A percentile compares a stretch with the other conserved stretches of the same genome.
phyloP scores from a whole-genome alignment of 35 echinoderm and acorn worm species.

The Chiridota heheva region DNA sequence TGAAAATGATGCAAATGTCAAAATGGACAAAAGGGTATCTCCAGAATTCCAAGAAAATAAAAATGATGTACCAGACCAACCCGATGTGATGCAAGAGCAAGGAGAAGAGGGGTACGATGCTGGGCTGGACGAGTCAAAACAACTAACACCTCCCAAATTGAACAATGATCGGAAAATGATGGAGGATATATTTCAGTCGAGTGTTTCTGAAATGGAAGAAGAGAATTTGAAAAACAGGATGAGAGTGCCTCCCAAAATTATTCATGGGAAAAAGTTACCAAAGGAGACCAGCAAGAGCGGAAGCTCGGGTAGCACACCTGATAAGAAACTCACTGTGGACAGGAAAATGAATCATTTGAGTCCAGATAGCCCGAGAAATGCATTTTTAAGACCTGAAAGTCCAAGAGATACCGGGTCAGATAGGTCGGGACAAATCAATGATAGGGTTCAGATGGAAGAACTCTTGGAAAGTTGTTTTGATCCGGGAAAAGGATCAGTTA shows the following conservation, averaged over 20 bases:
- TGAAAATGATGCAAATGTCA: too few relatives aligned
- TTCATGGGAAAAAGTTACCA: background rate
- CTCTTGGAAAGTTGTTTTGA: too few relatives aligned
- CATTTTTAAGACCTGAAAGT: background rate
- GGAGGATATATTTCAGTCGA: conserved; percentile 69
- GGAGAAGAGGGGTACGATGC: too few relatives aligned
- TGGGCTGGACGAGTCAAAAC: too few relatives aligned
- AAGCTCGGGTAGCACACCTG: conserved; percentile 17
- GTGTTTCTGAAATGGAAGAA: conserved; percentile 42
- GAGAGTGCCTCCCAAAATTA: conserved; percentile 15
- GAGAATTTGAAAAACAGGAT: conserved; percentile 36
- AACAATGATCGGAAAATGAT: conserved; percentile 67
- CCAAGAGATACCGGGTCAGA: conserved; percentile 14
- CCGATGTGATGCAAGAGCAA: too few relatives aligned
- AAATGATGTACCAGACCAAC: too few relatives aligned
- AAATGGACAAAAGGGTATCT: too few relatives aligned
- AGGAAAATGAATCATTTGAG: conserved; percentile 7
- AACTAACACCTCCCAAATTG: too few relatives aligned
- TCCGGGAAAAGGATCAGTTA: too few relatives aligned
- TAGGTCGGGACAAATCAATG: conserved; percentile 4
- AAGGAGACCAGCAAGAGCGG: conserved; percentile 26
- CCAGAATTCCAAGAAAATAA: too few relatives aligned
- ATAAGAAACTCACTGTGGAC: background rate
- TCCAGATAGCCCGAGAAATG: too few relatives aligned
- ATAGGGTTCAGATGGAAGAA: too few relatives aligned